These are phyloP conservation scores for Pachyuromys duprasi DNA, from an alignment of 2,797 vertebrate genomes.

Conservation along the genomic window DNA sequence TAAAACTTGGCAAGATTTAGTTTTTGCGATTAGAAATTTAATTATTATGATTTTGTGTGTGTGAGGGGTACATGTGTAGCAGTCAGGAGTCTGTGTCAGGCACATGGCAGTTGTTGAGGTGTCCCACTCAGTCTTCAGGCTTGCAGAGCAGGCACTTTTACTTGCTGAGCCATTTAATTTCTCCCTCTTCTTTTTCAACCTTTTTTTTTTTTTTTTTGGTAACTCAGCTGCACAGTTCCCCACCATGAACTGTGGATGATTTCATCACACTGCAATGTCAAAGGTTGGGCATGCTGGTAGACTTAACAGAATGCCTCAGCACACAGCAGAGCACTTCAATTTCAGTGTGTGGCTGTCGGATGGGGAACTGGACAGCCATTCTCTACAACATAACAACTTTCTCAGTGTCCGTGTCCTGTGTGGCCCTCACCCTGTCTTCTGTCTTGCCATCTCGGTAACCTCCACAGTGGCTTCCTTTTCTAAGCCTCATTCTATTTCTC, in stretches of 20 bases:
- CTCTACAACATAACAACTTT: background rate
- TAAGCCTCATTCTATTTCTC: constrained; percentile 4
- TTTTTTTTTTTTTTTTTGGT: background rate
- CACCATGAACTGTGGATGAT: background rate
- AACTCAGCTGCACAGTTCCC: background rate
- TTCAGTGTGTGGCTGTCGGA: background rate
- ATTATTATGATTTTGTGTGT: background rate
- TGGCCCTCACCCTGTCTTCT: background rate
- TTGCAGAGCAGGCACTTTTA: background rate
- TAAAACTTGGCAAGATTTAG: background rate
- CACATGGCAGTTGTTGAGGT: background rate
- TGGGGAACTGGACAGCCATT: background rate
- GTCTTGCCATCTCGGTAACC: background rate
- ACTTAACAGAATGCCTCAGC: background rate
- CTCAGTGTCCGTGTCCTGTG: background rate
- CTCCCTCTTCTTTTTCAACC: background rate
- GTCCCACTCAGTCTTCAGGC: background rate
- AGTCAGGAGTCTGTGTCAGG: background rate
- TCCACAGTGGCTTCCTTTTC: background rate
- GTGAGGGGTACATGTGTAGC: background rate
- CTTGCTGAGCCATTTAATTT: background rate
- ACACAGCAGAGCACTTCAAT: background rate
- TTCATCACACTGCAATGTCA: background rate
- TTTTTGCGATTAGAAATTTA: background rate
- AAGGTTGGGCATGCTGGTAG: background rate